Conservation (phyloP, 2,113 vertebrate species). For the Numenius arquata region DNA sequence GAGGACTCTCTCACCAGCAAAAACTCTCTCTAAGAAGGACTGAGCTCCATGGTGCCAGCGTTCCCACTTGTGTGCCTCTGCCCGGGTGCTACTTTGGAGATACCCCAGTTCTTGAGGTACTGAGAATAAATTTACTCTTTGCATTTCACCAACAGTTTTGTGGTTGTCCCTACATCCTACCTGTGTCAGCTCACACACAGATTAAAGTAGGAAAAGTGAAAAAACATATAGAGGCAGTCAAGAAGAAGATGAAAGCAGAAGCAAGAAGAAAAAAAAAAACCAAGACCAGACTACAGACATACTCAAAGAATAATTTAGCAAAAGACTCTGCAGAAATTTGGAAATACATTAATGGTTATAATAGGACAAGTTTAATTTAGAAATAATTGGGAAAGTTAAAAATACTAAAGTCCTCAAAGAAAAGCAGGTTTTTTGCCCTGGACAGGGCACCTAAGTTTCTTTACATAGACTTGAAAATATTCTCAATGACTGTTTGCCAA, state of each 20-base stretch:
- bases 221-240: not conserved
- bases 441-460: not conserved
- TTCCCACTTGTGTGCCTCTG: not conserved
- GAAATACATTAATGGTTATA: not conserved
- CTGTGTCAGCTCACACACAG: not conserved
- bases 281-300: not conserved
- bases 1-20: not conserved
- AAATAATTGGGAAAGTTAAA: not conserved
- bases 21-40: not conserved
- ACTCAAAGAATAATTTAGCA: not conserved
- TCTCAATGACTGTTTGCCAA: not conserved
- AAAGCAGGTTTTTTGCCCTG: not conserved
- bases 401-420: not conserved
- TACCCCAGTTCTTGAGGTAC: not conserved
- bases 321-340: not conserved
- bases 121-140: not conserved
- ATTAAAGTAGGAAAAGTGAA: not conserved
- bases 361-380: not conserved
- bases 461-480: not conserved
- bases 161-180: not conserved
- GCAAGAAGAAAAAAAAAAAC: not conserved
- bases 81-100: not conserved
- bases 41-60: not conserved
- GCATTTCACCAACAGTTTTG: not conserved
- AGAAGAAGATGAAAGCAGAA: not conserved